A percentile compares a stretch with the other conserved stretches of the same genome.
phyloP scores from a whole-genome alignment of 2,888 invertebrate genomes.

The Megalurothrips usitatus region DNA sequence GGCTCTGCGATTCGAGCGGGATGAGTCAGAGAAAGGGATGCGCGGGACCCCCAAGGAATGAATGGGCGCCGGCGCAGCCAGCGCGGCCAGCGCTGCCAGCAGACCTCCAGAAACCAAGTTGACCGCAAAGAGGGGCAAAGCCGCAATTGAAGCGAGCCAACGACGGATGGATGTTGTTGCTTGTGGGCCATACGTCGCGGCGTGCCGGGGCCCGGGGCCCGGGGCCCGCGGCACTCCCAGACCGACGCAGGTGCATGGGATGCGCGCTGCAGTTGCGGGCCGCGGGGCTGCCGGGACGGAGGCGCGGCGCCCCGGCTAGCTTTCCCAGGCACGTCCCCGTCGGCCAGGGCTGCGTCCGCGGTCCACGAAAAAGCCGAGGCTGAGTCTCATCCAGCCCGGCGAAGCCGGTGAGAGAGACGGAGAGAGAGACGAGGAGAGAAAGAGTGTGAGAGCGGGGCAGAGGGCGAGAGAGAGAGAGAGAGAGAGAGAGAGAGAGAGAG shows the following conservation, averaged over 20 bases:
- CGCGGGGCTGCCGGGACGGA: no score
- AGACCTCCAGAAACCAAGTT: background rate
- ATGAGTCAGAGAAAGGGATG: background rate
- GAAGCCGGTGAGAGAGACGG: background rate
- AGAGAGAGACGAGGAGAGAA: no score
- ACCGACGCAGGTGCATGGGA: background rate
- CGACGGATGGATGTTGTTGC: background rate
- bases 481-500: no score
- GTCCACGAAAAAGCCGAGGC: background rate
- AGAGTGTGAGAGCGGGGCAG: no score
- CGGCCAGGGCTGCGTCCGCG: background rate
- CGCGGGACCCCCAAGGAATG: background rate
- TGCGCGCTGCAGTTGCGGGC: background rate
- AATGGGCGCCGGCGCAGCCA: background rate
- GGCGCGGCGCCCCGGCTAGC: no score
- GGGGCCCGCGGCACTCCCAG: background rate
- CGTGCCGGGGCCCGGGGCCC: background rate
- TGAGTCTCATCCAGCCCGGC: background rate
- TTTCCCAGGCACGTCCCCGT: no score
- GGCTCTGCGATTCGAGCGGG: background rate
- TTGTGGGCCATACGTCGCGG: background rate
- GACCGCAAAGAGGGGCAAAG: slow-evolving; percentile 18
- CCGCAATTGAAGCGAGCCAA: slow-evolving; percentile 4
- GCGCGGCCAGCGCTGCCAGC: background rate
- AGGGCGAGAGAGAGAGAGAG: no score